A percentile compares a stretch with the other conserved stretches of the same genome.
Evolutionary conservation across 2,888 invertebrate species (phyloP).

Genomic region (Coecobrya sp.): DNA sequence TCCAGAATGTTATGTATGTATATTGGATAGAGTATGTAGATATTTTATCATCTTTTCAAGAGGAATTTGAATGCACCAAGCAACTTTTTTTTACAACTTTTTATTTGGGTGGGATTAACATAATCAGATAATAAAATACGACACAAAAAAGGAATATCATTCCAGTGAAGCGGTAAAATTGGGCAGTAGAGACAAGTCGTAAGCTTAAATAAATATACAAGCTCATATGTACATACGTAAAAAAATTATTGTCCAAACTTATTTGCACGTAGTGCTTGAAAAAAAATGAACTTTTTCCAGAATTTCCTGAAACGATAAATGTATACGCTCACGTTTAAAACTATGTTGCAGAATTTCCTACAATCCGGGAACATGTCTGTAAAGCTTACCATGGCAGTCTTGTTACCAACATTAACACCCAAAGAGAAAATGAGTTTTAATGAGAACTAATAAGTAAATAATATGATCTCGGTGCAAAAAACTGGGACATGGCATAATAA

Average conservation of each 20-base stretch:
- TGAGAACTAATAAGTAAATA: too few relatives aligned
- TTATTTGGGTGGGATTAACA: background rate
- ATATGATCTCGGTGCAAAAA: too few relatives aligned
- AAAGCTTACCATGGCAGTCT: background rate
- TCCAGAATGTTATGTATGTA: too few relatives aligned
- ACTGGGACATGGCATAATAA: too few relatives aligned
- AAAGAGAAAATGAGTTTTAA: background rate
- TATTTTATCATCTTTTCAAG: too few relatives aligned
- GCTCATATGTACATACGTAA: too few relatives aligned
- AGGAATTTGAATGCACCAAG: too few relatives aligned
- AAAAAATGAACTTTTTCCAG: slow-evolving; percentile 3
- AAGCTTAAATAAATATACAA: background rate
- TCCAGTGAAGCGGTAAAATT: slow-evolving; percentile 52
- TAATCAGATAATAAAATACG: background rate
- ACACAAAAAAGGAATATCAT: slow-evolving; percentile 5
- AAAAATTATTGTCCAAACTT: background rate
- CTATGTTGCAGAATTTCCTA: slow-evolving; percentile 33
- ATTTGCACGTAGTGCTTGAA: background rate
- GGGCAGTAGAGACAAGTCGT: background rate
- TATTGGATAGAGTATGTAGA: too few relatives aligned
- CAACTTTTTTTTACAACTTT: slow-evolving; percentile 3
- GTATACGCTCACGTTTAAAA: background rate
- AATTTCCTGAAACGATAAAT: slow-evolving; percentile 45
- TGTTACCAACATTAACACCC: too few relatives aligned
- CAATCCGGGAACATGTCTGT: background rate